Base-by-base conservation (phyloP, 2,113 vertebrate species). In the Cepphus grylle region DNA sequence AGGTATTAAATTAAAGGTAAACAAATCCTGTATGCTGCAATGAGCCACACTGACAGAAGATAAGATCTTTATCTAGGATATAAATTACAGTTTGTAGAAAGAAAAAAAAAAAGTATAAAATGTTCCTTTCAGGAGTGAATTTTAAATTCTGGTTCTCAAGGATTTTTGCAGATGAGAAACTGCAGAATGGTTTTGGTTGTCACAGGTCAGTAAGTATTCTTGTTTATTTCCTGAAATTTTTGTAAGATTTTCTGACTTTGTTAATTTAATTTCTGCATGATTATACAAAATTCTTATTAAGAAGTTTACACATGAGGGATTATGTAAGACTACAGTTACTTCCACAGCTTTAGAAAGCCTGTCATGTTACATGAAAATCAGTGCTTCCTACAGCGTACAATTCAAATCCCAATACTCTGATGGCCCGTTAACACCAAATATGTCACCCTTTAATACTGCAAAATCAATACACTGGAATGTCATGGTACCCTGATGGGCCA, bases 381-480 rank as follows among this genome's bases (percentile, higher is more conserved):
- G 69, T 78, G 62, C 45, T 96, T 96, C 94, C 97, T 86, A 85
- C 90, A 70, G 90, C 49, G 45, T 80, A 83, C 96, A 94, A 72
- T 88, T 96, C 79, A 91, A 97, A 96, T 96, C 97, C 94, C 93
- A 98, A 79, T 93, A 71, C 96, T 97, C 97, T 93, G 83, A 86
- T 32, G 61, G 85, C 87, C 94, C 21, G 56, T 98, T 98, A 98
- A 97, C 97, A 97, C 94, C 93, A 93, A 97, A 96, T 96, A 93
- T 82, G 96, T 98, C 97, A 98, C 96, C 97, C 94, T 96, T 97
- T 96, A 96, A 96, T 95, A 97, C 82, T 26, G 13, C 86, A 95
- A 95, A 98, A 98, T 98, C 98, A 97, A 98, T 98, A 96, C 52
- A 43, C 84, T 94, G 95, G 96, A 97, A 98, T 98, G 97, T 95